Evolutionary conservation across 2,113 vertebrate species (phyloP).

Genomic region (Ophthalmolycus amberensis): DNA sequence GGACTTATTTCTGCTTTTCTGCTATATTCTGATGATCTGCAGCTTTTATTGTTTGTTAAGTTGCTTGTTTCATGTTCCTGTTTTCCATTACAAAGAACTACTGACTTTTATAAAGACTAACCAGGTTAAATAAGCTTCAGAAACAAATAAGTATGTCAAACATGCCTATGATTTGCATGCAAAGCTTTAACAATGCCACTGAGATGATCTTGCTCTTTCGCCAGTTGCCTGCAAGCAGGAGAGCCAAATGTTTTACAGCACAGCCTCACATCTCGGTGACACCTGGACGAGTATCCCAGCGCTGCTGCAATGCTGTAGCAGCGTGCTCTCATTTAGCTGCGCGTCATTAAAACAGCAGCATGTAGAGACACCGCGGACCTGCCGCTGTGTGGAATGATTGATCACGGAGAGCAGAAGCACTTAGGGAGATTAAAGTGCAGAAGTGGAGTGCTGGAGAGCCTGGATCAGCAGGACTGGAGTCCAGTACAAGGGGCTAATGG

Average conservation of each 20-base stretch:
- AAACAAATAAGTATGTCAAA: neutral
- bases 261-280: constrained; percentile 20
- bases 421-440: constrained; percentile 78
- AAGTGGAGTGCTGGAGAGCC: constrained; percentile 59
- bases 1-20: neutral
- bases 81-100: neutral
- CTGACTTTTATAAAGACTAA: neutral
- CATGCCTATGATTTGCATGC: neutral
- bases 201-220: constrained; percentile 10
- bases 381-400: constrained; percentile 70
- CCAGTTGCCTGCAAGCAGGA: constrained; percentile 11
- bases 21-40: neutral
- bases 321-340: constrained; percentile 50
- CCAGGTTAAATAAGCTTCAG: neutral
- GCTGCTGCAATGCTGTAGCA: constrained; percentile 44
- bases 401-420: constrained; percentile 73
- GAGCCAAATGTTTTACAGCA: constrained; percentile 31
- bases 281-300: constrained; percentile 32
- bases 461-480: constrained; percentile 74
- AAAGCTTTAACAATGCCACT: neutral
- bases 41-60: neutral
- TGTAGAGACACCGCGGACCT: constrained; percentile 45
- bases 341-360: constrained; percentile 64
- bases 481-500: constrained; percentile 55
- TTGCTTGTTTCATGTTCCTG: too few species aligned